These are phyloP conservation scores for Atractosteus spatula DNA, from an alignment of 2,113 vertebrate genomes.

Conservation along the genomic window DNA sequence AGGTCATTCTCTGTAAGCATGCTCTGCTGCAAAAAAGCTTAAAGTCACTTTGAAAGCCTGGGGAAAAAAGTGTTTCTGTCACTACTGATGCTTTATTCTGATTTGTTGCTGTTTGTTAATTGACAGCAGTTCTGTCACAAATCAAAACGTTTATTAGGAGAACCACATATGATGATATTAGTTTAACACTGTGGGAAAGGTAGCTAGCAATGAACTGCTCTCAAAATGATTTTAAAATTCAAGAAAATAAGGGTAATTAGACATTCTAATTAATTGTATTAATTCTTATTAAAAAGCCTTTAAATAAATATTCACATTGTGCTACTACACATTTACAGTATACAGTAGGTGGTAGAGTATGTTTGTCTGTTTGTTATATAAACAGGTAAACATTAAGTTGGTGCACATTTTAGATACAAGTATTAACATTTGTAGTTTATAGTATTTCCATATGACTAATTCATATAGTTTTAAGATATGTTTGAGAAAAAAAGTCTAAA, in stretches of 20 bases:
- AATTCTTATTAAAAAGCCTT: not conserved
- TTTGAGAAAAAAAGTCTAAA: no score
- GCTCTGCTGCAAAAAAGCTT: slow-evolving; percentile 9
- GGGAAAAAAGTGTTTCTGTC: slow-evolving; percentile 12
- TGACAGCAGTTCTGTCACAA: slow-evolving; percentile 1
- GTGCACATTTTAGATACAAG: no score
- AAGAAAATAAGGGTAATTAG: slow-evolving; percentile 18
- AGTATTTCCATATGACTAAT: no score
- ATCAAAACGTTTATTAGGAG: slow-evolving; percentile 13
- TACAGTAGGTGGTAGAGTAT: no score
- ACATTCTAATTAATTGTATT: slow-evolving; percentile 1
- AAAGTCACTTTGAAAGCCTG: slow-evolving; percentile 22
- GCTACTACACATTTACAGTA: no score
- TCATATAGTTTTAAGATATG: no score
- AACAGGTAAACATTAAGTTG: no score
- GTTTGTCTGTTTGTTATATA: no score
- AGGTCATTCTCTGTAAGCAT: not conserved
- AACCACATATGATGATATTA: not conserved
- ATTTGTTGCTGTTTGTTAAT: slow-evolving; percentile 16
- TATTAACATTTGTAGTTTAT: no score
- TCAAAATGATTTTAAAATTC: slow-evolving; percentile 16
- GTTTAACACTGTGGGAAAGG: not conserved
- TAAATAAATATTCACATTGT: not conserved
- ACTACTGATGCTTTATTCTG: slow-evolving; percentile 2
- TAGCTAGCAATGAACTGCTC: slow-evolving; percentile 4